Evolutionary conservation across 2,797 vertebrate species (phyloP), one percentile per base, ranked within the genome.

Genomic region (Psittacula derbiana): DNA sequence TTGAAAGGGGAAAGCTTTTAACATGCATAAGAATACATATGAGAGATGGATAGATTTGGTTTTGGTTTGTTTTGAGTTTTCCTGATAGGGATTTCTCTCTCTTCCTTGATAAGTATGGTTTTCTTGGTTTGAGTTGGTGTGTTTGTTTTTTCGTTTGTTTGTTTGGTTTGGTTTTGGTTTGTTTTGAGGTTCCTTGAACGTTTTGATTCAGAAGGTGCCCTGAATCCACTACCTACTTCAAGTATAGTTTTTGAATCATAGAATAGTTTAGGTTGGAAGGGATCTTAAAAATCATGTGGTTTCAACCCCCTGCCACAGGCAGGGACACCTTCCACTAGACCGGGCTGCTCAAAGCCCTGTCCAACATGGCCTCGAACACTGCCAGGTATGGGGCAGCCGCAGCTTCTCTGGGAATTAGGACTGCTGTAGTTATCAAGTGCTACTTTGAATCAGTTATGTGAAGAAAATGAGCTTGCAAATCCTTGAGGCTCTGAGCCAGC

Each of bases 11-110:
- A 49, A 40, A 52, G 12, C 31, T 93, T 58, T 61, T 65, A 66
- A 46, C 21, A 4, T 40, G 20, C 2, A 0, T 64, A 60, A 67
- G 65, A 89, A 27, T 53, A 43, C 3, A 2, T 64, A 3, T 25
- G 49, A 71, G 44, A 12, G 18, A 4, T 4, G 9, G 31, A 4
- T 52, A 70, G n/a, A 24, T 53, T 62, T 58, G 12, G 0, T 16
- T 86, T 71, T 3, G 0, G 19, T 69, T 88, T 64, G 20, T 80
- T 76, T 38, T 25, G 43, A 14, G 15, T 38, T 82, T 82, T 71
- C 14, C 40, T 19, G 11, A 11, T 55, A 67, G n/a, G 12, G 74
- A 28, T 79, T 64, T 65, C 16, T 80, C 14, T 80, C 4, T 41
- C 30, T 52, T 67, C 15, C 16, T 40, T 61, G 36, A 4, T 60